Percentiles rank a stretch among this genome's conserved stretches.
These are phyloP conservation scores for Elachura formosa DNA, from an alignment of 2,113 vertebrate genomes.

Conservation along the genomic window DNA sequence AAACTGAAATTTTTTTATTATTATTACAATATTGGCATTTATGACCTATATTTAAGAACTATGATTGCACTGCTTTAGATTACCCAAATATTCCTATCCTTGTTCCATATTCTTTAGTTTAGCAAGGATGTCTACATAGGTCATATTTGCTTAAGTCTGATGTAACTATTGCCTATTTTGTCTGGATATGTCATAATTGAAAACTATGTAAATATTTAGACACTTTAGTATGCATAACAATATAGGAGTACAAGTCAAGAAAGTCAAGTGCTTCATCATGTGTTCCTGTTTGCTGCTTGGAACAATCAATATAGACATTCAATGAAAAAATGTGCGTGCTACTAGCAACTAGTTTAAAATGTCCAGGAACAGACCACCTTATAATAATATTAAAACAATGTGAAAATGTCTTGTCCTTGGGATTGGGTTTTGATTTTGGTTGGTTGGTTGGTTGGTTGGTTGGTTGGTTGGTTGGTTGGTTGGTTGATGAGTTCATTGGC, in stretches of 20 bases:
- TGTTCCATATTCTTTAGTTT: background rate
- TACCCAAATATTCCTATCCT: background rate
- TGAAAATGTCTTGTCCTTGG: background rate
- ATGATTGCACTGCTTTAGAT: background rate
- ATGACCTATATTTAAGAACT: background rate
- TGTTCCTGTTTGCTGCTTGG: background rate
- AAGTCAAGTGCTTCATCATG: background rate
- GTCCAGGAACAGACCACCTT: background rate
- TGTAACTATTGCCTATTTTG: background rate
- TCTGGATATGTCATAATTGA: background rate
- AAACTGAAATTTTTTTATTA: background rate
- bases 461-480: background rate
- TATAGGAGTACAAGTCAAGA: background rate
- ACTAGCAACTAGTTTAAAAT: background rate
- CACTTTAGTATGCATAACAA: background rate
- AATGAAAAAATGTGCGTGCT: background rate
- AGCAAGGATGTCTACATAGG: background rate
- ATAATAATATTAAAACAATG: background rate
- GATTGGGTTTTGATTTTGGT: rapidly evolving
- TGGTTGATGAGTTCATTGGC: background rate
- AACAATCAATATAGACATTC: background rate
- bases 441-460: background rate
- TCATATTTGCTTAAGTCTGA: background rate
- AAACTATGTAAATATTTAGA: background rate
- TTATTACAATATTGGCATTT: background rate